phyloP scores from a whole-genome alignment of 2,797 vertebrate genomes.

The Ficedula albicollis region DNA sequence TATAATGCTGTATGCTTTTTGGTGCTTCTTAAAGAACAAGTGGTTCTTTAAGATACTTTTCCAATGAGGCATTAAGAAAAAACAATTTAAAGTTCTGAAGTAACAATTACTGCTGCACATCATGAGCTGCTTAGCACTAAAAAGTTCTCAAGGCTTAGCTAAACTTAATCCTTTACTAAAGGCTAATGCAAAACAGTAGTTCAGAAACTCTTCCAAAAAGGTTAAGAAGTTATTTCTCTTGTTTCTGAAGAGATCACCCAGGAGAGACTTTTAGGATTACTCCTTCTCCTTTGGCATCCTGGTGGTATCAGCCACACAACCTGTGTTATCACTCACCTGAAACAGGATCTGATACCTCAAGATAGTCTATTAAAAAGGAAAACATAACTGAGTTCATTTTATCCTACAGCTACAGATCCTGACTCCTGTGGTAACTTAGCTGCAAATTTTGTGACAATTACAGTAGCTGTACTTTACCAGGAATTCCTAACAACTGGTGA shows the following conservation, averaged over 20 bases:
- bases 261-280: background rate
- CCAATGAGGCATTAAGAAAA: background rate
- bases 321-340: background rate
- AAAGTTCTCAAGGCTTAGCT: background rate
- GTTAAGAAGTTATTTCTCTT: background rate
- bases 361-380: background rate
- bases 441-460: background rate
- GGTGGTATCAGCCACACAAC: background rate
- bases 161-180: background rate
- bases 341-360: background rate
- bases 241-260: background rate
- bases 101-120: background rate
- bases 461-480: background rate
- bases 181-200: background rate
- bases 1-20: background rate
- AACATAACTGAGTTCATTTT: background rate
- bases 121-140: background rate
- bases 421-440: background rate
- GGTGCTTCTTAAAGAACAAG: background rate
- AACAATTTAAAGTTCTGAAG: conserved; percentile 1
- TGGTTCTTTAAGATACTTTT: background rate
- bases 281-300: background rate
- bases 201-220: background rate
- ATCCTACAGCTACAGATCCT: background rate
- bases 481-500: background rate